These are phyloP conservation scores for Cossypha heuglini DNA, from an alignment of 2,797 vertebrate genomes.

Conservation along the genomic window DNA sequence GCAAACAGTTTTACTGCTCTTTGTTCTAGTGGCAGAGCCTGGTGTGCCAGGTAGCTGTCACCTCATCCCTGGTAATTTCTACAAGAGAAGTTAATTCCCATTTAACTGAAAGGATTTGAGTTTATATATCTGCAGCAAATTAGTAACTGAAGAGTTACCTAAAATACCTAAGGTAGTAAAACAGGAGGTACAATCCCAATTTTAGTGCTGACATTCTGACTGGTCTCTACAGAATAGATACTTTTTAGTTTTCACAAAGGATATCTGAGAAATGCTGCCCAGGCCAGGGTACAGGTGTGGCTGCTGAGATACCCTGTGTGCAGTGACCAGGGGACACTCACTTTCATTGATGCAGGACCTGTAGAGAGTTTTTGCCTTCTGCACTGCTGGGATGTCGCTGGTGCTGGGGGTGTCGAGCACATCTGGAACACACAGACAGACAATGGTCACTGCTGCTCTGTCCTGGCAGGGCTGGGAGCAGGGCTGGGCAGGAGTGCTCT, in stretches of 20 bases:
- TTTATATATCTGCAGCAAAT: not conserved
- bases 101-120: not conserved
- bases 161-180: not conserved
- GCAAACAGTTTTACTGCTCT: not conserved
- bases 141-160: not conserved
- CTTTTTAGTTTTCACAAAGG: not conserved
- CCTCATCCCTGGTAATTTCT: not conserved
- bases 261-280: not conserved
- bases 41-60: not conserved
- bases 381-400: conserved; percentile 78
- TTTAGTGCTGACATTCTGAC: not conserved
- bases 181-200: not conserved
- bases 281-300: not conserved
- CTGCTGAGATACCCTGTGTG: not conserved
- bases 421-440: conserved; percentile 70
- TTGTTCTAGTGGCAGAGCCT: not conserved
- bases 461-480: not conserved
- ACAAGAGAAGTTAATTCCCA: not conserved
- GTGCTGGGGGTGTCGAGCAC: conserved; percentile 69
- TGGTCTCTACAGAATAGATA: not conserved
- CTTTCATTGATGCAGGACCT: conserved; percentile 93
- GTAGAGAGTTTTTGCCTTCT: conserved; percentile 92
- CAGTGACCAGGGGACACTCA: conserved; percentile 72
- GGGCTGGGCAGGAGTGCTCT: not conserved
- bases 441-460: not conserved